These are phyloP conservation scores for Vespertilio murinus DNA, from an alignment of 2,797 vertebrate genomes.

Conservation along the genomic window DNA sequence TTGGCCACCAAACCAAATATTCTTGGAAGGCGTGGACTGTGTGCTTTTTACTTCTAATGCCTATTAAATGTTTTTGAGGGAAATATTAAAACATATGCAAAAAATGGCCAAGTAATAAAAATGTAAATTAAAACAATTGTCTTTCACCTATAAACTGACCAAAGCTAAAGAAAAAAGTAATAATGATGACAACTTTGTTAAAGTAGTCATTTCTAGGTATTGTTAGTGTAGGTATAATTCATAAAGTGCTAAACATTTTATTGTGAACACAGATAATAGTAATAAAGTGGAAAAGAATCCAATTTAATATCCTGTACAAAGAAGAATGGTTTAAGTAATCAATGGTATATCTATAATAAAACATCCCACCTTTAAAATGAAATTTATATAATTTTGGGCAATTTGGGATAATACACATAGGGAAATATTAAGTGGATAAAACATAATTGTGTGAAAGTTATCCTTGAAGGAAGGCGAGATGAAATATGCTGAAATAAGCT, in stretches of 20 bases:
- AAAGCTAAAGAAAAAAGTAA: not conserved
- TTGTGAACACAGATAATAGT: not conserved
- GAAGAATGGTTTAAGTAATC: not conserved
- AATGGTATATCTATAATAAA: not conserved
- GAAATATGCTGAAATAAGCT: not conserved
- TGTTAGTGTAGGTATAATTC: not conserved
- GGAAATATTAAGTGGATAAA: not conserved
- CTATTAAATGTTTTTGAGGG: not conserved
- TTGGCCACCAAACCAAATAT: not conserved
- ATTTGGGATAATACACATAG: not conserved
- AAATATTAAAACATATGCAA: not conserved
- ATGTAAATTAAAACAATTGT: not conserved
- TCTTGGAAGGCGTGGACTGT: not conserved
- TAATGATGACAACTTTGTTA: not conserved
- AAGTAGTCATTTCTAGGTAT: not conserved
- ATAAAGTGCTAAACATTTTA: not conserved
- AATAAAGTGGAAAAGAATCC: not conserved
- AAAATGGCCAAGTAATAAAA: not conserved
- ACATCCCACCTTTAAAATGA: not conserved
- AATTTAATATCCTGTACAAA: not conserved
- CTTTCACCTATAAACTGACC: not conserved
- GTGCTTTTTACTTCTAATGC: not conserved
- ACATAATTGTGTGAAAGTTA: not conserved
- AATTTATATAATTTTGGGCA: not conserved
- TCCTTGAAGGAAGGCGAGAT: not conserved